Evolutionary conservation across 2,797 vertebrate genomes (phyloP), one percentile per base, ranked within the genome.

Genomic region (Sphaeramia orbicularis): DNA sequence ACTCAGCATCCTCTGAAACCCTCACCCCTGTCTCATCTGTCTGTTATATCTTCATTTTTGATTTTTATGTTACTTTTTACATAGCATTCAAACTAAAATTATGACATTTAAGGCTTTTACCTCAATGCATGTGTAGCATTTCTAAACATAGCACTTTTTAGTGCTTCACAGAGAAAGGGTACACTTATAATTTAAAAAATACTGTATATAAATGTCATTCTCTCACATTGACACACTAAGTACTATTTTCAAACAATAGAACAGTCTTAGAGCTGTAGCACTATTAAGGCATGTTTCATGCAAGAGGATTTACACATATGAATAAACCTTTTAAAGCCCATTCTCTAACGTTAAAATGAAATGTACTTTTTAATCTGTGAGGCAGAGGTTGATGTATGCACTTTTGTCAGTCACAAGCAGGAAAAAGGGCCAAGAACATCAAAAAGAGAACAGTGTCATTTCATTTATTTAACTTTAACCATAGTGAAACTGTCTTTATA

Each of bases 271-370:
- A 61, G 56, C 27, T 24, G 47, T 37, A 47, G 36, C n/a, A 42
- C 24, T 19, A 60, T 65, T 80, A 79, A 63, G 71, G 65, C 30
- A 78, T 66, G 67, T 73, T 64, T 62, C 74, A 71, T 64, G 86
- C 59, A 43, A 74, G 50, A 54, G 78, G 77, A 83, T 88, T 88
- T 86, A 73, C 51, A 78, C 49, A 71, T 32, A 58, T 53, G 64
- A 77, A 55, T 80, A 65, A 89, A 86, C 61, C 79, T 76, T 86
- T 83, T 65, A 76, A 44, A 30, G 54, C 66, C 49, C 70, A 75
- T 84, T 83, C 56, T 84, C 42, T 40, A 81, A 43, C 21, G 24
- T 59, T n/a, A 69, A 74, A 74, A 67, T 72, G 36, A 85, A 83
- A 80, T 77, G 77, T 71, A 54, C 65, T 73, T 62, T 58, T 40